Evolutionary conservation across 2,888 invertebrate genomes (phyloP), one percentile per base, ranked within the genome.

Genomic region (Dasysyrphus tricinctus): DNA sequence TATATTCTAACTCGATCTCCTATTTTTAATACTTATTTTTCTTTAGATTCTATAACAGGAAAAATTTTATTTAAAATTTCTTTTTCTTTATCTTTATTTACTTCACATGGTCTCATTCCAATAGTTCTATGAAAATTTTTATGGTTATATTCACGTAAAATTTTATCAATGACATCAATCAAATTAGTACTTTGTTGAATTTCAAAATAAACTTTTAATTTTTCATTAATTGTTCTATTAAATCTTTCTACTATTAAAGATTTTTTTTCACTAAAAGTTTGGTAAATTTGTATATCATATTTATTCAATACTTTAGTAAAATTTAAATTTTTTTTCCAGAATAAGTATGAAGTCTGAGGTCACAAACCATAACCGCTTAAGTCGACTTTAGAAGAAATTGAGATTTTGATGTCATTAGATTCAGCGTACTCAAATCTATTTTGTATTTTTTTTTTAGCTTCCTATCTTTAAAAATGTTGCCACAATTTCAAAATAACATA

Each of bases 211-310:
- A 88, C 83, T 77, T 81, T 89, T 77, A 89, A 78, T 56, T 65
- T 82, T 56, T 57, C 49, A 81, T 89, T 89, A 19, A 56, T 72
- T n/a, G n/a, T n/a, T n/a, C n/a, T n/a, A n/a, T n/a, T n/a, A n/a
- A n/a, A n/a, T n/a, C 89, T 76, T 82, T 89, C 89, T 11, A 88
- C 88, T 37, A 89, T 89, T 49, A 88, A 67, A 12, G 89, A 88
- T n/a, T 89, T 90, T 39, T 74, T 88, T 39, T 78, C 72, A 61
- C 80, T 88, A 63, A 77, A 89, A 42, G 51, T 39, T 88, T 88
- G 79, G 61, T 75, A 80, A 37, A 76, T 75, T 76, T 87, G 69
- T 56, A 79, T 87, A 51, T 75, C 79, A 88, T 78, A 88, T 84
- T 85, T 80, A 73, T 88, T 75, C 86, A 89, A 88, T 49, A 90